phyloP scores from a whole-genome alignment of 2,113 vertebrate genomes.

The Pleuronectes platessa region DNA sequence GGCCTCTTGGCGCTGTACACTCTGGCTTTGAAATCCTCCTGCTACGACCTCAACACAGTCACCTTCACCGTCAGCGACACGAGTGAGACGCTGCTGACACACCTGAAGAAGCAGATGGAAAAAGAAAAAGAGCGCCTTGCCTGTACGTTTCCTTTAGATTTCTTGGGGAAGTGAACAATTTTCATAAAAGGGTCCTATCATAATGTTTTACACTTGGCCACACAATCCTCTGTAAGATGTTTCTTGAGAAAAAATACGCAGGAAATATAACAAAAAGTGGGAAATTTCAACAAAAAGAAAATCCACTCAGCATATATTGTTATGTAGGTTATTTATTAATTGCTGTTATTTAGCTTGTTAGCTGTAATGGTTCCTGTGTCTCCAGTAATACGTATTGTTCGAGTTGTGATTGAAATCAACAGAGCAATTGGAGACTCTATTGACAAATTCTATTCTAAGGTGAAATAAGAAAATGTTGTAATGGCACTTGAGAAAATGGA shows the following conservation, averaged over 20 bases:
- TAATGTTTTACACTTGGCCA: background rate
- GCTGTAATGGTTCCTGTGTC: background rate
- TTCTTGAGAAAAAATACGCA: too few relatives aligned
- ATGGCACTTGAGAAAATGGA: background rate
- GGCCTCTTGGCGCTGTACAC: slow-evolving; percentile 88
- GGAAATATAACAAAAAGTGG: too few relatives aligned
- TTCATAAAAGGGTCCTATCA: background rate
- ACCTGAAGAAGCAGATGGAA: slow-evolving; percentile 88
- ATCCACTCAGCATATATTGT: too few relatives aligned
- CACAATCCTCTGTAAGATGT: background rate
- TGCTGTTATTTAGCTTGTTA: too few relatives aligned
- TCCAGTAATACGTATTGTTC: background rate
- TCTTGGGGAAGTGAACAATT: background rate
- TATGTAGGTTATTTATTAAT: too few relatives aligned
- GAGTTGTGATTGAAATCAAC: background rate
- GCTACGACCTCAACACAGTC: slow-evolving; percentile 70
- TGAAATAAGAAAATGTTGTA: background rate
- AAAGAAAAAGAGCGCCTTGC: slow-evolving; percentile 82
- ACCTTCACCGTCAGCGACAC: slow-evolving; percentile 59
- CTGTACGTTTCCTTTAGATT: slow-evolving; percentile 47
- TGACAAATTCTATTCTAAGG: background rate
- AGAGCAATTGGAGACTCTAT: background rate
- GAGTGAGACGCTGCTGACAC: slow-evolving; percentile 77
- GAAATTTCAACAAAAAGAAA: background rate
- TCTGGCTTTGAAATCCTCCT: slow-evolving; percentile 88